Percentiles rank a stretch among this genome's conserved stretches.
These are phyloP conservation scores for Cydia fagiglandana DNA, from an alignment of 1,140 invertebrate species.

Conservation along the genomic window DNA sequence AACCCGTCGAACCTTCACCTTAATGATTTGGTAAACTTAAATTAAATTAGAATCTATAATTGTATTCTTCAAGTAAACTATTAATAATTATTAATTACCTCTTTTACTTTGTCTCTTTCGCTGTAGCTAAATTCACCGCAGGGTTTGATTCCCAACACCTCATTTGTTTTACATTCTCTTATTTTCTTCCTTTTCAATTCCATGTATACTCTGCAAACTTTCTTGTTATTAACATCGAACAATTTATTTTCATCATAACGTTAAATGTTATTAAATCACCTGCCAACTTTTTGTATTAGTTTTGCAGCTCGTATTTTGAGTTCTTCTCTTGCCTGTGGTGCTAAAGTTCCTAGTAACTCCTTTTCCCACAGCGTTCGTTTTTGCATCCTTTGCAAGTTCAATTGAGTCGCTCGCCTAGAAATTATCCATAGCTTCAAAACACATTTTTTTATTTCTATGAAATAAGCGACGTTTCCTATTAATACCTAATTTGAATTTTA, in stretches of 20 bases:
- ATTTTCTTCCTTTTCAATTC: constrained; percentile 51
- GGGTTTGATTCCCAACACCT: constrained; percentile 47
- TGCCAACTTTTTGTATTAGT: constrained; percentile 56
- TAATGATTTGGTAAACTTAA: background rate
- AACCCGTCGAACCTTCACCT: constrained; percentile 36
- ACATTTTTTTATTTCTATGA: background rate
- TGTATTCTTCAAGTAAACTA: background rate
- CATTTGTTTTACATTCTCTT: constrained; percentile 47
- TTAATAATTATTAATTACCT: constrained; percentile 31
- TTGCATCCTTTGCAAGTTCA: constrained; percentile 39
- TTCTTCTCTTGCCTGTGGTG: constrained; percentile 45
- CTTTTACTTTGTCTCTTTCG: constrained; percentile 34
- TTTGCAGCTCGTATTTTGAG: constrained; percentile 50
- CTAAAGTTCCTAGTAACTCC: constrained; percentile 50
- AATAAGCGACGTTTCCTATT: background rate
- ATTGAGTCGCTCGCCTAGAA: constrained; percentile 49
- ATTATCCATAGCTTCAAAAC: constrained; percentile 14
- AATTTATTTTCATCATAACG: background rate
- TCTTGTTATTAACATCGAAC: constrained; percentile 17
- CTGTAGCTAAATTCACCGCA: constrained; percentile 37
- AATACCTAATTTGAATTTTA: constrained; percentile 1
- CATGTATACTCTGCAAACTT: constrained; percentile 52
- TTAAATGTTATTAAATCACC: constrained; percentile 41
- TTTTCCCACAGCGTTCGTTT: constrained; percentile 59
- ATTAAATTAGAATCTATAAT: background rate